Base-by-base conservation (phyloP, 2,797 vertebrate species). In the Premnoplex brunnescens region DNA sequence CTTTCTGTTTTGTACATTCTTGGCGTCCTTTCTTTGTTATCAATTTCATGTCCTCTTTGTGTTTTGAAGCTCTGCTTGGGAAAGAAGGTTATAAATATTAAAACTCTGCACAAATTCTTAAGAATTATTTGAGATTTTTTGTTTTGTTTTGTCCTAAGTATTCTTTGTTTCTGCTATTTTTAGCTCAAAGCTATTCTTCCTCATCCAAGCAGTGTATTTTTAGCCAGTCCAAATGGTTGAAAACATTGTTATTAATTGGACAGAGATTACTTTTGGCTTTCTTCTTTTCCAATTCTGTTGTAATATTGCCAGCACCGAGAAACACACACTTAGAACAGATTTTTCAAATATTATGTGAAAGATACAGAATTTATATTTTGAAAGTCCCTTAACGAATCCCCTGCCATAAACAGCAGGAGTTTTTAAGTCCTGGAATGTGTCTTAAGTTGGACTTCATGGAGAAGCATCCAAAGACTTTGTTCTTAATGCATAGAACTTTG, bases 1-100 rank as follows among this genome's bases (percentile, higher is more conserved):
- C 95, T 90, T 97, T 95, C 83, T 93, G 17, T 91, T 80, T 91
- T 82, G 71, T 96, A 88, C 91, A 93, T 97, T 97, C 91, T 97
- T 97, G 85, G 23, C 82, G 1, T 84, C 89, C 76, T 85, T 72
- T 10, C 73, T 74, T 93, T 93, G 71, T 95, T 95, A 93, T 93
- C 94, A 86, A 19, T 58, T 89, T 93, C 83, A 92, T 10, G 67
- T 89, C 77, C 73, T 95, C 78, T 89, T 76, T 88, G 56, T 88
- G 55, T 94, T 73, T 63, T 41, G 84, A 92, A 89, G 63, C 71
- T 85, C 46, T 67, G 67, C 84, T 91, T 91, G 58, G 81, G 56
- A 82, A 88, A 77, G 27, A 44, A 73, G 28, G 36, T 88, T 95
- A 79, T 92, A 93, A 94, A 85, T 95, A 73, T 79, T 92, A 49